A percentile compares a stretch with the other conserved stretches of the same genome.
phyloP scores from a whole-genome alignment of 2,888 invertebrate species.

The Minunthozetes semirufus region DNA sequence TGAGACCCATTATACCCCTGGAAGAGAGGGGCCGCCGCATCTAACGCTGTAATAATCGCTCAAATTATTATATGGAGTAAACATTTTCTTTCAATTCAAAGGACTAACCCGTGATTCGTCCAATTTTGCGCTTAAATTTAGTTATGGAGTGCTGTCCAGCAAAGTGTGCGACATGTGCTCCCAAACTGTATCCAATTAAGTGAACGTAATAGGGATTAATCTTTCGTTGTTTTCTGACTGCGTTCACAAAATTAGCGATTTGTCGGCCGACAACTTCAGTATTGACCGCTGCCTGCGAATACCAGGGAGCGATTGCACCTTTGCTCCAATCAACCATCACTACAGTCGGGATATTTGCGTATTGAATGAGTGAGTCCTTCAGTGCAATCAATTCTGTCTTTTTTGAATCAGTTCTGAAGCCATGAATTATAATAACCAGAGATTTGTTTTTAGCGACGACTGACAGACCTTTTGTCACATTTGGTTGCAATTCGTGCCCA shows the following conservation, averaged over 20 bases:
- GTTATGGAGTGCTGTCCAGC: conserved; percentile 20
- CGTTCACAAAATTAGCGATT: conserved; percentile 8
- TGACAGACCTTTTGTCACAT: background rate
- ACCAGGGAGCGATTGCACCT: conserved; percentile 14
- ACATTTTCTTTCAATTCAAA: background rate
- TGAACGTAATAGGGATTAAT: background rate
- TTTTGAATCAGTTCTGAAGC: background rate
- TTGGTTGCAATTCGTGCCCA: background rate
- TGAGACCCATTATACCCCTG: conserved; percentile 12
- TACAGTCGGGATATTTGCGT: background rate
- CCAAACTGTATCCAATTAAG: conserved; percentile 30
- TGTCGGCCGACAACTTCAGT: conserved; percentile 32
- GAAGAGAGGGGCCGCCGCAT: conserved; percentile 28
- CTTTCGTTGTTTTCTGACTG: background rate
- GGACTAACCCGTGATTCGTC: conserved; percentile 24
- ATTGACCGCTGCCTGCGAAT: conserved; percentile 13
- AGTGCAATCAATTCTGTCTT: background rate
- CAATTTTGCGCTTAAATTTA: conserved; percentile 23
- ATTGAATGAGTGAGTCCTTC: background rate
- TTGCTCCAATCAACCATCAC: conserved; percentile 31
- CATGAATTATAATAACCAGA: conserved; percentile 25
- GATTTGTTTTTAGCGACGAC: background rate
- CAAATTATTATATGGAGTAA: background rate
- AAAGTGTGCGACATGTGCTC: conserved; percentile 30
- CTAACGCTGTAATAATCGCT: background rate